Conservation (phyloP, 2,113 vertebrate genomes). For the Tinamus guttatus region DNA sequence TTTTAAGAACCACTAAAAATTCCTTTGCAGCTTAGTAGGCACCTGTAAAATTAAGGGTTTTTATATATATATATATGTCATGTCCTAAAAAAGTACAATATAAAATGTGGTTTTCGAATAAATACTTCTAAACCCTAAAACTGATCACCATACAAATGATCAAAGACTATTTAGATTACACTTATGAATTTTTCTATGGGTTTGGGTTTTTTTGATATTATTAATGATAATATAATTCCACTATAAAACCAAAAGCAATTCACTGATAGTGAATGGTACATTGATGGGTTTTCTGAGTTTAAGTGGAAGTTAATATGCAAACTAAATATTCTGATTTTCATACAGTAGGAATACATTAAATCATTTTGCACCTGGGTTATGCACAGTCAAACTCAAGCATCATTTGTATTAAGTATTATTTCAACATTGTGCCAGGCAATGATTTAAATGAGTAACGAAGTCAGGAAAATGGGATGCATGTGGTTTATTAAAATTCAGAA, state of each 20-base stretch:
- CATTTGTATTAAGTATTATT: neutral
- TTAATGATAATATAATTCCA: neutral
- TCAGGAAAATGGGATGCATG: neutral
- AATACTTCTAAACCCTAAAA: neutral
- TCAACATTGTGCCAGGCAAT: neutral
- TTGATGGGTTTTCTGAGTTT: neutral
- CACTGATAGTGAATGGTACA: neutral
- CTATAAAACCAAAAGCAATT: neutral
- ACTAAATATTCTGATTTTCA: neutral
- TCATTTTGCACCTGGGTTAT: neutral
- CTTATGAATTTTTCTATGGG: neutral
- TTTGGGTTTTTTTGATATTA: neutral
- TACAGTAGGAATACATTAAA: neutral
- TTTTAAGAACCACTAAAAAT: neutral
- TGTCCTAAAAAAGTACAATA: neutral
- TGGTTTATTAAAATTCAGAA: neutral
- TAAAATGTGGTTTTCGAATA: neutral
- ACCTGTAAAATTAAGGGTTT: accelerated
- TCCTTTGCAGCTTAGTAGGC: neutral
- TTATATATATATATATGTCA: accelerated
- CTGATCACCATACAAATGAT: neutral
- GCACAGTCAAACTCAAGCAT: neutral
- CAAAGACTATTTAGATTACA: neutral
- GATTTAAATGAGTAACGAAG: neutral
- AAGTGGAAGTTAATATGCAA: neutral